Evolutionary conservation across 2,113 vertebrate species (phyloP).

Genomic region (Ammodytes marinus): DNA sequence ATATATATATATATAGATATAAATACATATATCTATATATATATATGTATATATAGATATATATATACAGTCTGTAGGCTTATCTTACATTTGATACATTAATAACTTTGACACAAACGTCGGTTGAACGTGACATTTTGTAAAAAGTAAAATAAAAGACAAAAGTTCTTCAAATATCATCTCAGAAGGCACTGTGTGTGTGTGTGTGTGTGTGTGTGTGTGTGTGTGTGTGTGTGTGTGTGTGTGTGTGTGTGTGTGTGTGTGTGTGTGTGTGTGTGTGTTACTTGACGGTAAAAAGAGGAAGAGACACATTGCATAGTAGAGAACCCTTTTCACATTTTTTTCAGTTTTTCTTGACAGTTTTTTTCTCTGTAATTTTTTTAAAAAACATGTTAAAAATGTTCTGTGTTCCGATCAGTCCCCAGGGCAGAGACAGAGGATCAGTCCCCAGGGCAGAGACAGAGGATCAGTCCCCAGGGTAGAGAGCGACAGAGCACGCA

Average conservation of each 20-base stretch:
- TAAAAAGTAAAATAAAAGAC: conserved; percentile 46
- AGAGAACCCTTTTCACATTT: conserved; percentile 77
- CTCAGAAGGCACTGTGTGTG: conserved; percentile 66
- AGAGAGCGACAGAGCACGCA: too few species aligned
- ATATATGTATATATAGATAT: conserved; percentile 65
- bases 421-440: too few species aligned
- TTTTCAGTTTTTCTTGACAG: neutral
- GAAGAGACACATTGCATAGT: conserved; percentile 71
- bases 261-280: conserved; percentile 17
- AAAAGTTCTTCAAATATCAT: conserved; percentile 79
- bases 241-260: conserved; percentile 25
- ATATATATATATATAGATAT: conserved; percentile 71
- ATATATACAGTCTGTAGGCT: conserved; percentile 19
- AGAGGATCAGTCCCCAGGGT: too few species aligned
- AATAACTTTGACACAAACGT: conserved; percentile 59
- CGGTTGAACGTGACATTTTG: conserved; percentile 64
- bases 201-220: conserved; percentile 41
- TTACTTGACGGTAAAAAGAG: conserved; percentile 22
- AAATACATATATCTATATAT: conserved; percentile 69
- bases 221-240: conserved; percentile 21
- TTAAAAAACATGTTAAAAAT: too few species aligned
- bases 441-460: too few species aligned
- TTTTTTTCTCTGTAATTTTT: conserved; percentile 38
- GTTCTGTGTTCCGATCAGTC: too few species aligned
- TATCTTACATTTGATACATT: conserved; percentile 80